Evolutionary conservation across 2,113 vertebrate species (phyloP).

Genomic region (Diphyllodes magnificus): DNA sequence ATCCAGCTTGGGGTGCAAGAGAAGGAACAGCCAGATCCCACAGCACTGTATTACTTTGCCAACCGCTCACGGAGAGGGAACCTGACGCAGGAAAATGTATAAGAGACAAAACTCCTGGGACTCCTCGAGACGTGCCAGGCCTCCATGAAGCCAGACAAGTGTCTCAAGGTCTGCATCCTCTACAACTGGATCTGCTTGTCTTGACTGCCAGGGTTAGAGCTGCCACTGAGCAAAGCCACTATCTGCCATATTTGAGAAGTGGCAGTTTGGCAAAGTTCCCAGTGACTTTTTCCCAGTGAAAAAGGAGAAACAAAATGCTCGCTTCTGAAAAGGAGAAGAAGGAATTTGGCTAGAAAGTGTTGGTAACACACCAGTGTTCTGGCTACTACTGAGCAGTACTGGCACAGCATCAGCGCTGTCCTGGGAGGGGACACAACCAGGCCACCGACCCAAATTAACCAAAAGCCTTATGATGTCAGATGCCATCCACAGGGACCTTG

Average conservation of each 20-base stretch:
- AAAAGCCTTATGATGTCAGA: background rate
- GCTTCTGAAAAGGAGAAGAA: background rate
- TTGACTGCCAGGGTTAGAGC: background rate
- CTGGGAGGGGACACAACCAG: background rate
- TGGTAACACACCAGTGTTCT: background rate
- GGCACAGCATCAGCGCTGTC: background rate
- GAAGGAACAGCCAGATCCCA: background rate
- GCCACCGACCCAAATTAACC: background rate
- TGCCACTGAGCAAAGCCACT: background rate
- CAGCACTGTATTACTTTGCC: background rate
- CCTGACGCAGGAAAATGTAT: background rate
- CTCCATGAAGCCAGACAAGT: background rate
- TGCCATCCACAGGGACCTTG: background rate
- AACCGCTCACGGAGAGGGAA: accelerated
- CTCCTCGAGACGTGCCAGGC: background rate
- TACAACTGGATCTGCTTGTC: background rate
- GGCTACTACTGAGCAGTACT: background rate
- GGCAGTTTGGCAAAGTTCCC: background rate
- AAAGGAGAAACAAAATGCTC: background rate
- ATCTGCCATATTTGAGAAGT: background rate
- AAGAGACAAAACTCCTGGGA: background rate
- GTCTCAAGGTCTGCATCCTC: background rate
- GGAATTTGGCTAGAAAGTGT: background rate
- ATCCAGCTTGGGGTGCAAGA: background rate
- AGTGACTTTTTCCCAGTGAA: background rate